Percentiles rank a stretch among this genome's conserved stretches.
Conservation (phyloP, 2,113 vertebrate genomes). For the Gracilinanus agilis region DNA sequence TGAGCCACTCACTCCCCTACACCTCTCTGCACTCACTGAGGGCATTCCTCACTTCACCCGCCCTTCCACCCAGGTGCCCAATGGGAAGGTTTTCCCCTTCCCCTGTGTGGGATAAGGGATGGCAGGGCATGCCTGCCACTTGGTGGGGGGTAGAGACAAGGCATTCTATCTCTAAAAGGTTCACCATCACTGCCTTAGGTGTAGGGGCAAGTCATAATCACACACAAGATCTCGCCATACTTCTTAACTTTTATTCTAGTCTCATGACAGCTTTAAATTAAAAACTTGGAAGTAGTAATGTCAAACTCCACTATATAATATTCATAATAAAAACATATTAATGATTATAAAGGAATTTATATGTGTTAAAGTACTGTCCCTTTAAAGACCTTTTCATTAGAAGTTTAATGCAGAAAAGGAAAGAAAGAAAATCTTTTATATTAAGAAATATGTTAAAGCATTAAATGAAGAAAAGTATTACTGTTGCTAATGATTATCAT, state of each 20-base stretch:
- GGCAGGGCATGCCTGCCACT: too few species aligned
- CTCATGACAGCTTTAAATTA: background rate
- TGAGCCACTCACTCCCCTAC: too few species aligned
- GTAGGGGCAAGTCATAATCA: background rate
- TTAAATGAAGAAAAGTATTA: background rate
- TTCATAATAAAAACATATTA: background rate
- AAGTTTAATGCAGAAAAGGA: background rate
- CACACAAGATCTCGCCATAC: background rate
- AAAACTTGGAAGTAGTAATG: background rate
- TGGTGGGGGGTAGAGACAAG: too few species aligned
- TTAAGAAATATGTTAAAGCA: background rate
- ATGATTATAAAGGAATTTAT: background rate
- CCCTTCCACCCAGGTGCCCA: too few species aligned
- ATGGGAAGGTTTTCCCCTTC: too few species aligned
- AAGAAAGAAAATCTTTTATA: background rate
- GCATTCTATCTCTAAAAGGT: too few species aligned
- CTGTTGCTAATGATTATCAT: background rate
- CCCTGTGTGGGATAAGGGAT: too few species aligned
- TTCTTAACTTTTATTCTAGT: background rate
- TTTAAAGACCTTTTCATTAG: background rate
- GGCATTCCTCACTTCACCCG: too few species aligned
- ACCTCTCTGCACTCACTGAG: too few species aligned
- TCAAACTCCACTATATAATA: background rate
- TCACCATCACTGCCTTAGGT: too few species aligned
- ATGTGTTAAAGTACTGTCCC: background rate